phyloP scores from a whole-genome alignment of 2,888 invertebrate species.

The Troides aeacus region DNA sequence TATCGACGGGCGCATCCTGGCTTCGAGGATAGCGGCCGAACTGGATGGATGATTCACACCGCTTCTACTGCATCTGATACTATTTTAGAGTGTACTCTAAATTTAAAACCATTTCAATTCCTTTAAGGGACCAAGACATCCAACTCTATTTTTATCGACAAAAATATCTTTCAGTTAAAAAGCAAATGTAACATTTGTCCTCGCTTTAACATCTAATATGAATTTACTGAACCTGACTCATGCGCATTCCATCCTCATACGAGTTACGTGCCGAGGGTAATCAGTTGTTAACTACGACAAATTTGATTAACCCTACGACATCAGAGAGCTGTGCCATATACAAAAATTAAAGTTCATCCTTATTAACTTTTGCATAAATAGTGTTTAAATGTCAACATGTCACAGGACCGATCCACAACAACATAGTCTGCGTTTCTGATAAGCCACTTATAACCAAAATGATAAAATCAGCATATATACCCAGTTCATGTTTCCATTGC shows the following conservation, averaged over 20 bases:
- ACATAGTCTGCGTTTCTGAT: no score
- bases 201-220: neutral
- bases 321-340: neutral
- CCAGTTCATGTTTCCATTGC: no score
- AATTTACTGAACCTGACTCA: conserved; percentile 8
- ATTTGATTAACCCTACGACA: conserved; percentile 22
- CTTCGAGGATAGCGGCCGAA: conserved; percentile 20
- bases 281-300: conserved; percentile 15
- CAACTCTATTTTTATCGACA: no score
- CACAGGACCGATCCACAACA: no score
- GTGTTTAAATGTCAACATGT: no score
- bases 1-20: conserved; percentile 18
- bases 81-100: conserved; percentile 6
- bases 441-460: no score
- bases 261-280: conserved; percentile 15
- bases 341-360: neutral
- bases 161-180: no score
- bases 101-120: no score
- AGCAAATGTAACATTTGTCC: neutral
- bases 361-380: no score
- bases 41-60: conserved; percentile 9
- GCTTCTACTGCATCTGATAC: conserved; percentile 13
- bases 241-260: conserved; percentile 11
- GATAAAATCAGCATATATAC: no score
- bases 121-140: no score